Base-by-base conservation (phyloP, 2,113 vertebrate species). In the Aptenodytes patagonicus region DNA sequence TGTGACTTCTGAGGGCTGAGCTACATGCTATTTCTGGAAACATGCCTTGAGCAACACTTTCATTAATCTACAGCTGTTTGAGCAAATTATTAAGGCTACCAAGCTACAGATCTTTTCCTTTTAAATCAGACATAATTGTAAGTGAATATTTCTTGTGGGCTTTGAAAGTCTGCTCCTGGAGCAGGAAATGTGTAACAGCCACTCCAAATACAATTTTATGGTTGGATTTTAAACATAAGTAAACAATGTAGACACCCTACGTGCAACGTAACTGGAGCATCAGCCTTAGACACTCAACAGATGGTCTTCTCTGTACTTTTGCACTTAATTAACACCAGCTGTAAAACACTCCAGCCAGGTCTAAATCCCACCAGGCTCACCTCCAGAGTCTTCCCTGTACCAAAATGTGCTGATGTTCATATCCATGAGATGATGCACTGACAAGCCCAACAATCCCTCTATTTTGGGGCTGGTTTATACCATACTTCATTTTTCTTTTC, bases 31-130 rank as follows among this genome's bases (percentile, higher is more conserved):
- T 96, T 97, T 97, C 82, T 82, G 88, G 96, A 97, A 96, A 96
- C 65, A 79, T 38, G 97, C 97, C 97, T 94, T 84, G 65, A 97
- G 97, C 97, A 96, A 96, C 93, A 93, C 80, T 96, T 96, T 76
- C 97, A 96, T 96, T 97, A 97, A 96, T 95, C 90, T 94, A 95
- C 94, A 96, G 94, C 90, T 97, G 93, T 95, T 96, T 93, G 97
- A 96, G 85, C 85, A 92, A 97, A 96, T 96, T 97, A 95, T 97
- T 97, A 92, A 84, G 90, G 90, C 89, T 92, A 87, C 93, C 95
- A 92, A 96, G 90, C 94, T 75, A 94, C 75, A 94, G 85, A 96
- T 93, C 88, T 95, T 92, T 75, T 81, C 79, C 49, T 75, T 94
- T 95, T 93, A 95, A 96, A 96, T 92, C 93, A 93, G 83, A 76